Percentiles rank a stretch among this genome's conserved stretches.
Conservation (phyloP, 2,113 vertebrate species). For the Phaetusa simplex region DNA sequence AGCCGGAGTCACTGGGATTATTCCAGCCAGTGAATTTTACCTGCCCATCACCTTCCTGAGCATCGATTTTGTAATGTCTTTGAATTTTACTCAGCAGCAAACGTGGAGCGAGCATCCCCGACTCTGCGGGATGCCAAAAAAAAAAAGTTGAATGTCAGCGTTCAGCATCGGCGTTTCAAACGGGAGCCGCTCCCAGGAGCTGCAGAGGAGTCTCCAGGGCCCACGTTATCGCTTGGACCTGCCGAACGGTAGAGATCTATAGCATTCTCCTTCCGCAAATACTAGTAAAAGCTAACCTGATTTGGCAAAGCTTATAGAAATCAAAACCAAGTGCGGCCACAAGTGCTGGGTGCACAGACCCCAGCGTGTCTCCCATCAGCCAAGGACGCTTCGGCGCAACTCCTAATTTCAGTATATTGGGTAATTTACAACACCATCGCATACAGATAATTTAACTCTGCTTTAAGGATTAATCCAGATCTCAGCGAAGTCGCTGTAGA, state of each 20-base stretch:
- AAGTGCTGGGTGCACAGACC: neutral
- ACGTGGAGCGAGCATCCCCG: fast-evolving
- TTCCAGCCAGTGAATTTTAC: neutral
- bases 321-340: neutral
- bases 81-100: neutral
- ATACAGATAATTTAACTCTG: fast-evolving
- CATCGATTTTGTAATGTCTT: fast-evolving
- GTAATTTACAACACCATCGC: fast-evolving
- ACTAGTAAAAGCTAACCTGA: fast-evolving
- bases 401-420: fast-evolving
- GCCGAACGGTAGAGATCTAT: fast-evolving
- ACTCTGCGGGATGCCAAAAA: fast-evolving
- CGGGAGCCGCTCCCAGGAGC: neutral
- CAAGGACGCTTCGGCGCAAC: fast-evolving
- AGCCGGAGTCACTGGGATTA: neutral
- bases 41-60: neutral
- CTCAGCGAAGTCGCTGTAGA: fast-evolving
- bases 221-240: fast-evolving
- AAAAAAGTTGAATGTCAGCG: neutral
- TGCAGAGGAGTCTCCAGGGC: neutral
- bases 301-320: neutral
- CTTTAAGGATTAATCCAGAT: neutral
- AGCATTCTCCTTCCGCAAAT: fast-evolving
- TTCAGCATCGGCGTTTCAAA: neutral
- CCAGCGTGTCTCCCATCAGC: fast-evolving